Evolutionary conservation across 92 coral and sea anemone genomes (phyloP).

Genomic region (Heteractis magnifica): DNA sequence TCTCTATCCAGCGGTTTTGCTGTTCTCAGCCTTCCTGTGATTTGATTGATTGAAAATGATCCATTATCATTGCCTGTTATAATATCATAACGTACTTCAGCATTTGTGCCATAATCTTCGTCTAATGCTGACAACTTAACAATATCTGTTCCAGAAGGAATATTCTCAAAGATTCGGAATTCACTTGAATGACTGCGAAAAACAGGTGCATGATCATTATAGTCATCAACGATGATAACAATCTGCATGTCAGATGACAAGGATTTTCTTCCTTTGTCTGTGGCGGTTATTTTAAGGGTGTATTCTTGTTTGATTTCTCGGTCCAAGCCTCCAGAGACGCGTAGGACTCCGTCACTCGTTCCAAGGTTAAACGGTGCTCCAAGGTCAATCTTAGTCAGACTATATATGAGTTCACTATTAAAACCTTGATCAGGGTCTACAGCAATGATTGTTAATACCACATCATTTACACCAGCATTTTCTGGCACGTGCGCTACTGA

Average conservation of each 20-base stretch:
- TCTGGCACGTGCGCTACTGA: constrained; percentile 80
- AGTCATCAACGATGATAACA: constrained; percentile 81
- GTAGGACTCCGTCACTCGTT: constrained; percentile 60
- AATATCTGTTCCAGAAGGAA: constrained; percentile 65
- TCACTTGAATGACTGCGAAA: constrained; percentile 53
- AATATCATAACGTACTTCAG: constrained; percentile 71
- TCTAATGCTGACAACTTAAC: constrained; percentile 68
- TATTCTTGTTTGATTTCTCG: constrained; percentile 68
- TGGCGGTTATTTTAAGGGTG: constrained; percentile 74
- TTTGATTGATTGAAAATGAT: constrained; percentile 66
- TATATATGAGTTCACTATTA: constrained; percentile 65
- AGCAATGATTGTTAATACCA: constrained; percentile 68
- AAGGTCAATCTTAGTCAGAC: constrained; percentile 67
- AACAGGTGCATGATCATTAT: constrained; percentile 81
- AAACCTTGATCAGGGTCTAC: constrained; percentile 76
- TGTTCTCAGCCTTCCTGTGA: constrained; percentile 62
- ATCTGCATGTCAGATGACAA: constrained; percentile 54
- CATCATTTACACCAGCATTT: constrained; percentile 66
- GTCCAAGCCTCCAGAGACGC: constrained; percentile 73
- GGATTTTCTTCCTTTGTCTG: constrained; percentile 79
- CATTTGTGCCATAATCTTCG: constrained; percentile 76
- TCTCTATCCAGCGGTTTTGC: constrained; percentile 75
- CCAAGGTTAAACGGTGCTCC: constrained; percentile 72
- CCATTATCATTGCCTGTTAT: constrained; percentile 67
- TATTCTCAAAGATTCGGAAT: constrained; percentile 66